Evolutionary conservation across 2,113 vertebrate species (phyloP).

Genomic region (Pachypanchax playfairii): DNA sequence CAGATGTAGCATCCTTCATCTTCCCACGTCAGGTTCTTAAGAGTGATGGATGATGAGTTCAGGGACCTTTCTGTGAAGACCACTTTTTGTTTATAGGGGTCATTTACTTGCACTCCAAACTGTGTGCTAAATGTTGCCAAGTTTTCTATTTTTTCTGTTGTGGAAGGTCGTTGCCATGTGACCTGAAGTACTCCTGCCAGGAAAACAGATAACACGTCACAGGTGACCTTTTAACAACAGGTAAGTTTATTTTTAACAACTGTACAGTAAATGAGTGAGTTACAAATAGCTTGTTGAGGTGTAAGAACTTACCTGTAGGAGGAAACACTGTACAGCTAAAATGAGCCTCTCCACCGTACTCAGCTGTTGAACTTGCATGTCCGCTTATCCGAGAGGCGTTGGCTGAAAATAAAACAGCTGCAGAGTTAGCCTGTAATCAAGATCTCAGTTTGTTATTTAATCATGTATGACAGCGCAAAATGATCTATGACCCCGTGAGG

Average conservation of each 20-base stretch:
- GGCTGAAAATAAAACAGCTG: constrained; percentile 26
- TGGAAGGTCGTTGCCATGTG: constrained; percentile 62
- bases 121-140: constrained; percentile 63
- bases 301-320: constrained; percentile 25
- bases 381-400: neutral
- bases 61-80: constrained; percentile 48
- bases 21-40: constrained; percentile 54
- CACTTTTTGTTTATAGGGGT: constrained; percentile 41
- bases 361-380: constrained; percentile 17
- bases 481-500: neutral
- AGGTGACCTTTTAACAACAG: neutral
- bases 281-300: too few species aligned
- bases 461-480: neutral
- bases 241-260: neutral
- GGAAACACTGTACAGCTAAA: constrained; percentile 36
- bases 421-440: neutral
- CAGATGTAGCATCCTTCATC: constrained; percentile 78
- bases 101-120: constrained; percentile 51
- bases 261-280: neutral
- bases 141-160: constrained; percentile 23
- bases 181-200: constrained; percentile 66
- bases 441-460: accelerated
- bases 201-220: neutral
- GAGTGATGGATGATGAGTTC: constrained; percentile 53
- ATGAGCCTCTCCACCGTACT: constrained; percentile 6